These are phyloP conservation scores for Dexiosoma caninum DNA, from an alignment of 2,888 invertebrate genomes.

Conservation along the genomic window DNA sequence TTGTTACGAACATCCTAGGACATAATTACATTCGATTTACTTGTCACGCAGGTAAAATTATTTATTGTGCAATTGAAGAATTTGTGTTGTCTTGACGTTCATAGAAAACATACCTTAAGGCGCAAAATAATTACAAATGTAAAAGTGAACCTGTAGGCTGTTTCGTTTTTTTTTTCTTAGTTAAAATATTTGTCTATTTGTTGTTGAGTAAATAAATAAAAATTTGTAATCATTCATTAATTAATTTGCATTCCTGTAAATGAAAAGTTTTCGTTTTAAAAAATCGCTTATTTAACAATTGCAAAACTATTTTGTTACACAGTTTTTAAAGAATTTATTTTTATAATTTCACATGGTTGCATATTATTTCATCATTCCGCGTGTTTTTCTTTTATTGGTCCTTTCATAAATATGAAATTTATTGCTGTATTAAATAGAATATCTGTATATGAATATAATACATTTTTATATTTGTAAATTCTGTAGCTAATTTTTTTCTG, in stretches of 20 bases:
- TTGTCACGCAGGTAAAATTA: too few species aligned
- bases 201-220: neutral
- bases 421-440: neutral
- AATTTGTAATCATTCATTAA: neutral
- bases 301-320: neutral
- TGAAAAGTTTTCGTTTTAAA: neutral
- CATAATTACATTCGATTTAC: too few species aligned
- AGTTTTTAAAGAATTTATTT: neutral
- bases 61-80: too few species aligned
- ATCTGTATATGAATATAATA: slow-evolving; percentile 2
- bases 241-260: neutral
- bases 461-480: slow-evolving; percentile 26
- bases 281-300: too few species aligned
- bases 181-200: neutral
- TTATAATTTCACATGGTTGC: neutral
- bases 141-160: neutral
- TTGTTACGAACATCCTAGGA: too few species aligned
- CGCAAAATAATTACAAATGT: neutral
- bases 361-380: neutral
- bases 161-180: neutral
- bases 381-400: neutral
- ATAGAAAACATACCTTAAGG: neutral
- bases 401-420: neutral
- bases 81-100: too few species aligned
- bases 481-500: slow-evolving; percentile 31